These are phyloP conservation scores for Anthonomus grandis DNA, from an alignment of 1,140 invertebrate genomes.

Conservation along the genomic window DNA sequence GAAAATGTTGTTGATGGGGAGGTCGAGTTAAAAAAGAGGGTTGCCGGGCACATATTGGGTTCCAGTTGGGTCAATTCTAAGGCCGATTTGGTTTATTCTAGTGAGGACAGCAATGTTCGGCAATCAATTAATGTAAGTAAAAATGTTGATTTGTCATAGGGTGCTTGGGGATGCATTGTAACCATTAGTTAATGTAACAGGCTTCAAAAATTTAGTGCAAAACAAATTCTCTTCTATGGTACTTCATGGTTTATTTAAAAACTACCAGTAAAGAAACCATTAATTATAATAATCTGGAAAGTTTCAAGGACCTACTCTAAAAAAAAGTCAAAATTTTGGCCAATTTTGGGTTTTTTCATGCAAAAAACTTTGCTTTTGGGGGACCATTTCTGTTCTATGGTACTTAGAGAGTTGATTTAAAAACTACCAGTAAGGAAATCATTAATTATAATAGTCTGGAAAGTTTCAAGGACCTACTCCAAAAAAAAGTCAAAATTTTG, in stretches of 20 bases:
- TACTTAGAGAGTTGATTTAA: not conserved
- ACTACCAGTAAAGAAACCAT: not conserved
- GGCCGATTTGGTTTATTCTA: constrained; percentile 11
- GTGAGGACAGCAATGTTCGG: constrained; percentile 13
- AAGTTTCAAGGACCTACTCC: too few relatives aligned
- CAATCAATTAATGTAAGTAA: constrained; percentile 14
- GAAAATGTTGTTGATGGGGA: constrained; percentile 8
- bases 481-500: too few relatives aligned
- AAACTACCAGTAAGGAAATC: not conserved
- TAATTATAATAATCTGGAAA: not conserved
- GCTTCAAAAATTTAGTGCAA: too few relatives aligned
- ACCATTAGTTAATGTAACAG: too few relatives aligned
- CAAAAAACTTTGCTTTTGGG: not conserved
- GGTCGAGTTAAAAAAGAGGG: not conserved
- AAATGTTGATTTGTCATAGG: not conserved
- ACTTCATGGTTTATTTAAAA: not conserved
- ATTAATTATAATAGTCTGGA: not conserved
- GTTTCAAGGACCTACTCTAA: not conserved
- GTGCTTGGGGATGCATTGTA: too few relatives aligned
- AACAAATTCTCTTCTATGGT: not conserved
- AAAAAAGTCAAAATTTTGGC: not conserved
- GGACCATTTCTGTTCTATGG: not conserved
- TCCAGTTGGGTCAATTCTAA: constrained; percentile 2
- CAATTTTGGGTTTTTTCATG: not conserved
- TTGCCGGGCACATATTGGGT: constrained; percentile 1